These are phyloP conservation scores for Drosophila repleta DNA, from an alignment of 1,140 invertebrate species.

Conservation along the genomic window DNA sequence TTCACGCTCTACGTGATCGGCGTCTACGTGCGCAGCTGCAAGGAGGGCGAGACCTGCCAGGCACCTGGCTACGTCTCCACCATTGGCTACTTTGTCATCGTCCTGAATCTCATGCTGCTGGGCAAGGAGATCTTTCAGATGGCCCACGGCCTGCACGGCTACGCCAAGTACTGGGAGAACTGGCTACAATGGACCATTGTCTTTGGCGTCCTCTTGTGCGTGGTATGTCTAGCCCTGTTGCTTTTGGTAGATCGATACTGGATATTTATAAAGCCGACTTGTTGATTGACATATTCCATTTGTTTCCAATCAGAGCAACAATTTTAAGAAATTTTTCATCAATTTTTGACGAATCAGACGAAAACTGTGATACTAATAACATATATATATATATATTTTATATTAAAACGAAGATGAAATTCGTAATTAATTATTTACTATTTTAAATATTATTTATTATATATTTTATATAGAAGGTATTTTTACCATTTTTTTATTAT, in stretches of 20 bases:
- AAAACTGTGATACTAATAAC: too few relatives aligned
- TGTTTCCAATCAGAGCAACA: neutral
- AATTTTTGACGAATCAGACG: too few relatives aligned
- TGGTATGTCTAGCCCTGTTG: slow-evolving; percentile 83
- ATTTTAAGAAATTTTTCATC: neutral
- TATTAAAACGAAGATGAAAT: too few relatives aligned
- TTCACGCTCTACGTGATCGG: slow-evolving; percentile 89
- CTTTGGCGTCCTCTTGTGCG: slow-evolving; percentile 87
- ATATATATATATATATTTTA: too few relatives aligned
- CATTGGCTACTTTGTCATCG: slow-evolving; percentile 86
- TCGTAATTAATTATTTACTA: too few relatives aligned
- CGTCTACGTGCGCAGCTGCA: slow-evolving; percentile 84
- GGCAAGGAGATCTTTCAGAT: slow-evolving; percentile 90
- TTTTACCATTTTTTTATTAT: too few relatives aligned
- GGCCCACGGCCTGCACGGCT: slow-evolving; percentile 88
- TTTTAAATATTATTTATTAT: too few relatives aligned
- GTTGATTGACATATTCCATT: neutral
- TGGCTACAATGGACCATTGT: slow-evolving; percentile 92
- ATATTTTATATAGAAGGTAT: too few relatives aligned
- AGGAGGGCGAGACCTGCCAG: slow-evolving; percentile 76
- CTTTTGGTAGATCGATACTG: too few relatives aligned
- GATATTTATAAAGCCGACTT: neutral
- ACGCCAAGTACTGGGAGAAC: slow-evolving; percentile 92
- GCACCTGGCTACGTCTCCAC: slow-evolving; percentile 85
- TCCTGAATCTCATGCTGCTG: slow-evolving; percentile 87